Conservation (phyloP, 2,888 invertebrate genomes). For the Dryococelus australis region DNA sequence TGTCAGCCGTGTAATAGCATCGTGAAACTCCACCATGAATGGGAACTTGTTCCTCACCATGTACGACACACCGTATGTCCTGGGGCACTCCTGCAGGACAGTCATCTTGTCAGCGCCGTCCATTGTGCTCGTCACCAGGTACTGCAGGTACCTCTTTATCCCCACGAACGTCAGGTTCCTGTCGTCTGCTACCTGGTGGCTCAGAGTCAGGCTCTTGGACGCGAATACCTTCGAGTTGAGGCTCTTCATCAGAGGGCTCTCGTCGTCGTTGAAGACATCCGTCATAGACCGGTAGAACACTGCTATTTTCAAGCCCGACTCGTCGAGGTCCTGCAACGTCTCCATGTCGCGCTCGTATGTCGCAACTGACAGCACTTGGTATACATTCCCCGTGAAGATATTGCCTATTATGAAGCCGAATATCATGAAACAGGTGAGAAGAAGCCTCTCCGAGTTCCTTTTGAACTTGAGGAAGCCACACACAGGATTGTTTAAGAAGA, state of each 20-base stretch:
- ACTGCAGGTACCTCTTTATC: not conserved
- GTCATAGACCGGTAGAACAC: constrained; percentile 8
- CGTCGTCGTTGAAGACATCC: not conserved
- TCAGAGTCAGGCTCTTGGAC: not conserved
- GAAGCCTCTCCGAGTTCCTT: not conserved
- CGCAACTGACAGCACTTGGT: not conserved
- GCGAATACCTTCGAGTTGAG: not conserved
- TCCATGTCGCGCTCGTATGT: not conserved
- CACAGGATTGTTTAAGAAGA: not conserved
- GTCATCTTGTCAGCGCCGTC: not conserved
- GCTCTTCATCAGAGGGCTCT: not conserved
- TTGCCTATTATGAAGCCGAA: not conserved
- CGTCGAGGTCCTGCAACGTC: not conserved
- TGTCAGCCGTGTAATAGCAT: not conserved
- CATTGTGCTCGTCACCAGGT: not conserved
- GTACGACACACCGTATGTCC: constrained; percentile 20
- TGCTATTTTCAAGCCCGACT: not conserved
- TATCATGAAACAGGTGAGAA: not conserved
- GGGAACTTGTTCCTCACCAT: not conserved
- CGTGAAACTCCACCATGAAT: constrained; percentile 3
- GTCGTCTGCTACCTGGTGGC: not conserved
- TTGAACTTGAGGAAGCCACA: not conserved
- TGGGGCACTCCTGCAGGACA: not conserved
- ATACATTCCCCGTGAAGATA: not conserved
- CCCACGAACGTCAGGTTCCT: not conserved